Conservation (phyloP, 2,797 vertebrate species). For the Tympanoctomys barrerae region DNA sequence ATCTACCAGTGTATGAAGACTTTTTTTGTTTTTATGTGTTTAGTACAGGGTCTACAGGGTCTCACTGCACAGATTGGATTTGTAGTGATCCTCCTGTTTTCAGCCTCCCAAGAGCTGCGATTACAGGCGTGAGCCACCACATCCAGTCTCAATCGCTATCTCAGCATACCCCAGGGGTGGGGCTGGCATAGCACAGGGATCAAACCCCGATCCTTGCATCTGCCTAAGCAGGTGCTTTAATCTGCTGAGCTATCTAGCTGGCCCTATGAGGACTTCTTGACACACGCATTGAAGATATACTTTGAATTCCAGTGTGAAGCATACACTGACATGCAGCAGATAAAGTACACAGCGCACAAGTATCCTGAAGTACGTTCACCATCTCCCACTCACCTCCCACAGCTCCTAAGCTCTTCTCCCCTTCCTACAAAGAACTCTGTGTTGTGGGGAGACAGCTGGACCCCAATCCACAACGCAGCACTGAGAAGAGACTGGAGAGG, state of each 20-base stretch:
- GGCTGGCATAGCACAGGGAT: too few relatives aligned
- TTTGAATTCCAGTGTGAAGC: not conserved
- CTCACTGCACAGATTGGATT: too few relatives aligned
- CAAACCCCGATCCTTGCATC: too few relatives aligned
- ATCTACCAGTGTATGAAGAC: not conserved
- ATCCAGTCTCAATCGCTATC: too few relatives aligned
- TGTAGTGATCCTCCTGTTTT: too few relatives aligned
- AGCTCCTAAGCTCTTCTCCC: not conserved
- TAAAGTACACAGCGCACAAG: not conserved
- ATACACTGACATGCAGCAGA: not conserved
- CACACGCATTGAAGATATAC: conserved; percentile 38
- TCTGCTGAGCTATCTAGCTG: too few relatives aligned
- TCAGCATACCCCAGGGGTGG: too few relatives aligned
- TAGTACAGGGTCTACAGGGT: too few relatives aligned
- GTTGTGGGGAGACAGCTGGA: conserved; percentile 33
- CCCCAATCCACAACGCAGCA: not conserved
- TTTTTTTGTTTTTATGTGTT: not conserved
- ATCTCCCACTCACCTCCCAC: not conserved
- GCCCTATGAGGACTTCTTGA: not conserved
- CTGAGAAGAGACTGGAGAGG: not conserved
- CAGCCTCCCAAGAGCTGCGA: too few relatives aligned
- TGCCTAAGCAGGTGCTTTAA: too few relatives aligned
- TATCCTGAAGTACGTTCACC: not conserved
- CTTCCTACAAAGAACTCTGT: not conserved
- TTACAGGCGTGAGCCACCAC: too few relatives aligned